Base-by-base conservation (phyloP, 2,888 invertebrate genomes). In the Troilus luridus region DNA sequence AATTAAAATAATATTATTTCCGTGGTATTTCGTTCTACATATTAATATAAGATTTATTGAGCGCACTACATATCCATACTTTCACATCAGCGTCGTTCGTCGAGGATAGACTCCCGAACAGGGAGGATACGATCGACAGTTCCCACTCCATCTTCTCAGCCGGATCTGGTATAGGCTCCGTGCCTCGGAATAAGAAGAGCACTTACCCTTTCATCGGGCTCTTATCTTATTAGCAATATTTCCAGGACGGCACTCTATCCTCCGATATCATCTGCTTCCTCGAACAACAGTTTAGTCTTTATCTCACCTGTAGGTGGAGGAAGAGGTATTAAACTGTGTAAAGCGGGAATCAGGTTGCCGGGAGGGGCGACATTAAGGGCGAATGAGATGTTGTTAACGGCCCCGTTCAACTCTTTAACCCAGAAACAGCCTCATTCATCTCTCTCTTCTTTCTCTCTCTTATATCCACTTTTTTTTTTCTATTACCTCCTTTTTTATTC, bases 401-500 rank as follows among this genome's bases (percentile, higher is more conserved):
- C 72, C 72, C 72, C 41, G 21, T 77, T 77, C 72, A 77, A 77
- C 72, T 77, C 72, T 77, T 77, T 77, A 77, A 77, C 72, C 72
- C 72, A 77, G 72, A 77, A 77, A 77, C 72, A 77, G 41, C 27
- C 27, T 77, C 72, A 14, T 77, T 41, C 72, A 41, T 77, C 72
- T 77, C 41, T 77, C 19, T 41, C 41, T 41, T 77, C 41, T 5
- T 77, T 77, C 41, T 41, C 24, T 24, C 41, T 41, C 41, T 41
- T 41, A 12, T 77, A 17, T 72, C 72, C 14, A 12, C 27, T 27
- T 72, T 72, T 67, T 77, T 77, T 77, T 77, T 77, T 77, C 72
- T 77, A 77, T 77, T 77, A 41, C 17, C 72, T 41, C 72, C 17
- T 77, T 77, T 77, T 41, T 77, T 41, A 41, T 77, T 41, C 72